Evolutionary conservation across 1,140 invertebrate species (phyloP).

Genomic region (fruit fly (Drosophila melanogaster)): DNA sequence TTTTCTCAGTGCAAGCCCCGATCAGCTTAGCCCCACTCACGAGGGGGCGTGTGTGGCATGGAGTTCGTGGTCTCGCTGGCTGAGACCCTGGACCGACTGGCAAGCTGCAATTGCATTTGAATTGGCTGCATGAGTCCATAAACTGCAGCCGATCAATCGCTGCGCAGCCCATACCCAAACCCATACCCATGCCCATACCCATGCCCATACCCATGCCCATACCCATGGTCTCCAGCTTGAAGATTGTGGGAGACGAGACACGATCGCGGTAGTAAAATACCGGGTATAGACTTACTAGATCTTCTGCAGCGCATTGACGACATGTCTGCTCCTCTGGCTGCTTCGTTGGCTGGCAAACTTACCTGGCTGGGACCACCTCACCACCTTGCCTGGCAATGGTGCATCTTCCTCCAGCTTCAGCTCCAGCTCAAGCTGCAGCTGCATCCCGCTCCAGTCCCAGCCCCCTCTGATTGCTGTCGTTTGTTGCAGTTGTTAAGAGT

Average conservation of each 20-base stretch:
- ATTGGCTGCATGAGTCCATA: slow-evolving; percentile 84
- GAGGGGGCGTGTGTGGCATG: slow-evolving; percentile 72
- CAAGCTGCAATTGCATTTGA: slow-evolving; percentile 80
- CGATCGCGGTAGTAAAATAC: slow-evolving; percentile 82
- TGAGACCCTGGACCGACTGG: slow-evolving; percentile 30
- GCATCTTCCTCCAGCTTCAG: slow-evolving; percentile 21
- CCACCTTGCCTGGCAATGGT: slow-evolving; percentile 11
- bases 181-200: slow-evolving; percentile 11
- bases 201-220: slow-evolving; percentile 11
- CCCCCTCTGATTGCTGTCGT: slow-evolving; percentile 73
- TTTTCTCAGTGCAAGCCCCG: slow-evolving; percentile 8
- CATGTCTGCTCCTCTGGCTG: slow-evolving; percentile 62
- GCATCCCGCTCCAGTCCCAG: background rate
- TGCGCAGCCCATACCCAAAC: slow-evolving; percentile 27
- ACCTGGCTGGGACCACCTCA: slow-evolving; percentile 6
- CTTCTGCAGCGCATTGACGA: slow-evolving; percentile 77
- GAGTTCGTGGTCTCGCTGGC: slow-evolving; percentile 28
- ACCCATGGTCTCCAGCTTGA: slow-evolving; percentile 3
- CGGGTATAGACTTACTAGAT: slow-evolving; percentile 76
- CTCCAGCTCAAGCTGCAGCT: too few relatives aligned
- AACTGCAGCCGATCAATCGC: slow-evolving; percentile 84
- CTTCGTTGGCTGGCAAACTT: background rate
- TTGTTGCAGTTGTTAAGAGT: slow-evolving; percentile 82
- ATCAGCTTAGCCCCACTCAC: slow-evolving; percentile 27
- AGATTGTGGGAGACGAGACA: slow-evolving; percentile 71